Percentiles rank a stretch among this genome's conserved stretches.
These are phyloP conservation scores for Dyspetes luteomarginatus DNA, from an alignment of 2,888 invertebrate species.

Conservation along the genomic window DNA sequence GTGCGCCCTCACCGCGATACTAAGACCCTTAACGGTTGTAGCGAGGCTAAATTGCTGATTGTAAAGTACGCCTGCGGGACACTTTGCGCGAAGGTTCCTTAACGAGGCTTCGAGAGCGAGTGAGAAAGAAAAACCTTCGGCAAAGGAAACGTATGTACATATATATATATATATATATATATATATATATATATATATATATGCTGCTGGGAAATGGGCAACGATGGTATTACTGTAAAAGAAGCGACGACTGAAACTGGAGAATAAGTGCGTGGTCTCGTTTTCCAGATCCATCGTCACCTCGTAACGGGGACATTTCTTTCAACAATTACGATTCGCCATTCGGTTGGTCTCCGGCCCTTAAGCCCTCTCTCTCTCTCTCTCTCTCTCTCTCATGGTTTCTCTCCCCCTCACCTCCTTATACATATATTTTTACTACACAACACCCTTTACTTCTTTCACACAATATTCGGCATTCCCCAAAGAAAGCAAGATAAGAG, in stretches of 20 bases:
- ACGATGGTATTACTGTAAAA: too few species aligned
- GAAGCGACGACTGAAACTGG: conserved; percentile 37
- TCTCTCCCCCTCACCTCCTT: not conserved
- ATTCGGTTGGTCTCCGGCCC: too few species aligned
- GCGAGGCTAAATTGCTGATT: conserved; percentile 62
- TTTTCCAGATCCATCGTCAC: conserved; percentile 57
- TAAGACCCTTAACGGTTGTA: conserved; percentile 59
- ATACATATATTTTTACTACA: too few species aligned
- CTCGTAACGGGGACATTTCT: conserved; percentile 51
- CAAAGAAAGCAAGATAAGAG: too few species aligned
- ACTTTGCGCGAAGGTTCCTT: conserved; percentile 44
- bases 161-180: not conserved
- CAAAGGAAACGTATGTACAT: not conserved
- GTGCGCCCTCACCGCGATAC: conserved; percentile 46
- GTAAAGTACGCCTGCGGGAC: conserved; percentile 58
- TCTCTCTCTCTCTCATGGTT: not conserved
- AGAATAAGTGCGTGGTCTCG: conserved; percentile 53
- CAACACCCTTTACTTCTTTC: too few species aligned
- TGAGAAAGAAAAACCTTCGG: conserved; percentile 1
- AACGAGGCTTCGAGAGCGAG: conserved; percentile 47
- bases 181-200: conserved; percentile 8
- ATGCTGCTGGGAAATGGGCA: not conserved
- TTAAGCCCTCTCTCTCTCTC: conserved; percentile 6
- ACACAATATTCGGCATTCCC: too few species aligned
- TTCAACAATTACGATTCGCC: too few species aligned